A percentile compares a stretch with the other conserved stretches of the same genome.
Evolutionary conservation across 2,888 invertebrate species (phyloP).

Genomic region (Lysandra coridon): DNA sequence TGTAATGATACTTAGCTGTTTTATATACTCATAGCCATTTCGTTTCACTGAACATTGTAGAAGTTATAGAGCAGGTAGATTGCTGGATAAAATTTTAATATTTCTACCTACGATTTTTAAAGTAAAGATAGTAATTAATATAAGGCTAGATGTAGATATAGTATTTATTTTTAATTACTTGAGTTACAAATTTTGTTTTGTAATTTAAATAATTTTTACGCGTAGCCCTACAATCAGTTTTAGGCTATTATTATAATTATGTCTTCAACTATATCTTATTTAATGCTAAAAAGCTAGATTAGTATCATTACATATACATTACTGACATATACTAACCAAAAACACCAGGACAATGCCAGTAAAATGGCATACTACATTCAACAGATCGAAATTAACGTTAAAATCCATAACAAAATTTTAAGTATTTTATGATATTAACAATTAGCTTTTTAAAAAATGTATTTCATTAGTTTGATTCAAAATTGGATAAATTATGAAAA

Average conservation of each 20-base stretch:
- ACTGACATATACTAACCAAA: slow-evolving; percentile 56
- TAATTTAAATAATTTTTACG: too few relatives aligned
- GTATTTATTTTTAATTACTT: neutral
- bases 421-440: too few relatives aligned
- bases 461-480: too few relatives aligned
- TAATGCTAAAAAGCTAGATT: slow-evolving; percentile 32
- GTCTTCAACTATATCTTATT: neutral
- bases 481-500: too few relatives aligned
- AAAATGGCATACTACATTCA: neutral
- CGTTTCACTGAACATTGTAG: slow-evolving; percentile 68
- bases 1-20: slow-evolving; percentile 17
- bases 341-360: neutral
- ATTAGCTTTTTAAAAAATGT: too few relatives aligned
- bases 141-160: neutral
- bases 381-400: neutral
- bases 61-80: slow-evolving; percentile 34
- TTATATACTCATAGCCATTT: slow-evolving; percentile 60
- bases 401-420: too few relatives aligned
- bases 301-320: slow-evolving; percentile 56
- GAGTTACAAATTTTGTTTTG: neutral
- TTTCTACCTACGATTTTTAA: neutral
- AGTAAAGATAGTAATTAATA: neutral
- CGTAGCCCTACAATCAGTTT: neutral
- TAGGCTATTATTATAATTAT: neutral
- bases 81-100: neutral